Evolutionary conservation across 2,888 invertebrate species (phyloP).

Genomic region (Papilio protenor): DNA sequence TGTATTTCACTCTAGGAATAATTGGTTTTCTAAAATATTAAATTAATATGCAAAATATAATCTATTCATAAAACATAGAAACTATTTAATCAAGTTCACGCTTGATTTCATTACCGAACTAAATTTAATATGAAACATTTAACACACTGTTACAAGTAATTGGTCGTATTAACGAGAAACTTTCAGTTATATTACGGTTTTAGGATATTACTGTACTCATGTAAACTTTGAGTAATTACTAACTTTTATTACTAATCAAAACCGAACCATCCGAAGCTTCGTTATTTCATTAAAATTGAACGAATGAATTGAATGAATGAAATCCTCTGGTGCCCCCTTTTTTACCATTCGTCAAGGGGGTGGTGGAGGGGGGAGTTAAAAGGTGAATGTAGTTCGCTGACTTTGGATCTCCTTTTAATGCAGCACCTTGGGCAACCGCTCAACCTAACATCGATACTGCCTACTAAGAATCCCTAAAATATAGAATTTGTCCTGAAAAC

Average conservation of each 20-base stretch:
- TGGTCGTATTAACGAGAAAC: conserved; percentile 7
- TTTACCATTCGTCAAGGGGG: too few relatives aligned
- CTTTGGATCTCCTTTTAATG: too few relatives aligned
- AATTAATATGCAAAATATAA: too few relatives aligned
- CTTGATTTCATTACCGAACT: conserved; percentile 10
- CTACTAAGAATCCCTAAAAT: background rate
- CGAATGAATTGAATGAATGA: too few relatives aligned
- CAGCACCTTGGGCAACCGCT: too few relatives aligned
- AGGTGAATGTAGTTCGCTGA: too few relatives aligned
- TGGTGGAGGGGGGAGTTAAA: too few relatives aligned
- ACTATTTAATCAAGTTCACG: background rate
- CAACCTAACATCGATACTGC: too few relatives aligned
- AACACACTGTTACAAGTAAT: conserved; percentile 20
- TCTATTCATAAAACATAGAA: background rate
- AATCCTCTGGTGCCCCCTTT: too few relatives aligned
- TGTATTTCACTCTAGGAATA: too few relatives aligned
- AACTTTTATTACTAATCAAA: conserved; percentile 3
- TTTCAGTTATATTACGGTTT: conserved; percentile 21
- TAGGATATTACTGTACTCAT: conserved; percentile 1
- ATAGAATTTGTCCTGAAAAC: background rate
- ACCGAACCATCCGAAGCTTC: background rate
- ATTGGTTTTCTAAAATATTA: too few relatives aligned
- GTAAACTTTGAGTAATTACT: background rate
- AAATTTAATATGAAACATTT: conserved; percentile 19
- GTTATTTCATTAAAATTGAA: background rate